These are phyloP conservation scores for Propithecus perrieri DNA, from an alignment of 2,797 vertebrate species.

Conservation along the genomic window DNA sequence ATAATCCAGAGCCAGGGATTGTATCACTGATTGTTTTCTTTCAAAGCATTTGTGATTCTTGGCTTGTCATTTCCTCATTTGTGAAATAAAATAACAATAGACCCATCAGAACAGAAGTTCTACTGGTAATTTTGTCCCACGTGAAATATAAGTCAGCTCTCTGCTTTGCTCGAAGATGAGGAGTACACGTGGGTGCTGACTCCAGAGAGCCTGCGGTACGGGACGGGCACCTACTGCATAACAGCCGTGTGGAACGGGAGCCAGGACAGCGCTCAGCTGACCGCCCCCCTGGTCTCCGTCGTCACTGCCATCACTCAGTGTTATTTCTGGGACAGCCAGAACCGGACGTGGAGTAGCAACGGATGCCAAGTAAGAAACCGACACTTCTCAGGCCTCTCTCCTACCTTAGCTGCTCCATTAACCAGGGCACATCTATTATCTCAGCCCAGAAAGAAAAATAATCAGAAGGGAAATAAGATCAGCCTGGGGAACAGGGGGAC, in stretches of 20 bases:
- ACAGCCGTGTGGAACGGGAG: background rate
- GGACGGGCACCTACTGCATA: constrained; percentile 69
- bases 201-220: constrained; percentile 38
- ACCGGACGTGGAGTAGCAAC: constrained; percentile 52
- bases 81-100: background rate
- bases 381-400: background rate
- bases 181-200: constrained; percentile 74
- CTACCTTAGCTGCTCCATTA: rapidly evolving
- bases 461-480: background rate
- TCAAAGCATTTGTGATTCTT: background rate
- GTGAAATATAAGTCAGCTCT: background rate
- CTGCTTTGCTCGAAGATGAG: constrained; percentile 55
- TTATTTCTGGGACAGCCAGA: constrained; percentile 72
- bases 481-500: background rate
- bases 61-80: background rate
- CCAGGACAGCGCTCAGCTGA: background rate
- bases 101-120: background rate
- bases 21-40: background rate
- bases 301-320: constrained; percentile 59
- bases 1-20: background rate
- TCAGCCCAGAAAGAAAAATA: background rate
- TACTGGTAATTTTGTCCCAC: background rate
- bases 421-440: rapidly evolving
- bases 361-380: constrained; percentile 74
- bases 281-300: background rate